Percentiles rank a stretch among this genome's conserved stretches.
Conservation (phyloP, 2,797 vertebrate genomes). For the Poeciliopsis turneri region DNA sequence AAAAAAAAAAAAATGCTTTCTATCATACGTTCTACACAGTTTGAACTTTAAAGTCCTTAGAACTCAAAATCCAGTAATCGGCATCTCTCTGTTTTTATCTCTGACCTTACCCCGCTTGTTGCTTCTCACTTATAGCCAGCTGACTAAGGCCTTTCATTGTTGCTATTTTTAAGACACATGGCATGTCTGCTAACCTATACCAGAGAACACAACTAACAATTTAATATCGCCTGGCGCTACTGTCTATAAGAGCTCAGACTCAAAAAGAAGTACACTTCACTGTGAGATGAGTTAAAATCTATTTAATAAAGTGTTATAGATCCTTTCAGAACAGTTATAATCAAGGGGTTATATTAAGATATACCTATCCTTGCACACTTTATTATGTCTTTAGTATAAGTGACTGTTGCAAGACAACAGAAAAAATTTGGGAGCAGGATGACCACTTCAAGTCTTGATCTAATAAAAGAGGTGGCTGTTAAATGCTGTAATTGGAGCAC, state of each 20-base stretch:
- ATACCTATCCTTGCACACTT: conserved; percentile 28
- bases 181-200: background rate
- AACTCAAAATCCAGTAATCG: background rate
- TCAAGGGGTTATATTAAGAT: background rate
- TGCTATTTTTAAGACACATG: background rate
- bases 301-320: background rate
- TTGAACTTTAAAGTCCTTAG: background rate
- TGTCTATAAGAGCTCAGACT: background rate
- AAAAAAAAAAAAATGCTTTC: too few relatives aligned
- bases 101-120: background rate
- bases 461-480: conserved; percentile 53
- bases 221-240: background rate
- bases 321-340: background rate
- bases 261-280: background rate
- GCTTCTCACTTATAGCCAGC: background rate
- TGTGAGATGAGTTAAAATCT: background rate
- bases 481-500: conserved; percentile 66
- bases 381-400: conserved; percentile 40
- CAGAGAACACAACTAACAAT: background rate
- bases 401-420: conserved; percentile 28
- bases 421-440: conserved; percentile 54
- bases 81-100: background rate
- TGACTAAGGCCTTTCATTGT: background rate
- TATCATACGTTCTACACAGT: background rate
- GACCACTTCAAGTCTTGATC: conserved; percentile 62